These are phyloP conservation scores for Gortyna flavago DNA, from an alignment of 2,888 invertebrate genomes.

Conservation along the genomic window DNA sequence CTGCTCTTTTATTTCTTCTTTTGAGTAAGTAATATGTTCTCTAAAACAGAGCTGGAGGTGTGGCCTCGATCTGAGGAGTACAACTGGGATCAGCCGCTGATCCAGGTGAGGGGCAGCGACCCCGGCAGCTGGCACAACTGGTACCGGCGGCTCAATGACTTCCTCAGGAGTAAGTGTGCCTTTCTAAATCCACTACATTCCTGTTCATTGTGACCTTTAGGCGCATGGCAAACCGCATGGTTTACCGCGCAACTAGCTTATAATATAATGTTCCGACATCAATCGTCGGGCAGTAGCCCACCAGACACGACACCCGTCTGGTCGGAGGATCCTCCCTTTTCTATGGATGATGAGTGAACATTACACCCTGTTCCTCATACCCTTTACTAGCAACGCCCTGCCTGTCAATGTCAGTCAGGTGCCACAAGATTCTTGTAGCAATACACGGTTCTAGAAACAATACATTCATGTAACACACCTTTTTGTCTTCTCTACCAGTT, in stretches of 20 bases:
- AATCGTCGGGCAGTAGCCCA: too few relatives aligned
- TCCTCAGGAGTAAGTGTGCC: slow-evolving; percentile 78
- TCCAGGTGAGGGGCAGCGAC: slow-evolving; percentile 81
- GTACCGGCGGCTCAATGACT: slow-evolving; percentile 83
- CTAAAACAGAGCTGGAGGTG: slow-evolving; percentile 80
- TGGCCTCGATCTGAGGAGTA: slow-evolving; percentile 85
- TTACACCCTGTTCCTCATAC: too few relatives aligned
- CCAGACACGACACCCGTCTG: too few relatives aligned
- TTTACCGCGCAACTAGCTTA: too few relatives aligned
- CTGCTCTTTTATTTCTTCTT: neutral
- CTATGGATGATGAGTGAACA: too few relatives aligned
- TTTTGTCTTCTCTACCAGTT: slow-evolving; percentile 64
- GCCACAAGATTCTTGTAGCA: neutral
- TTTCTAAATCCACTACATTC: neutral
- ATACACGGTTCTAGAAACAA: neutral
- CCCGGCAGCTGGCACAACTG: slow-evolving; percentile 87
- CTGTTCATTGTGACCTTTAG: neutral
- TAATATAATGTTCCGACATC: too few relatives aligned
- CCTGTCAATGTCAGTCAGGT: too few relatives aligned
- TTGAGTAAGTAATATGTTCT: neutral
- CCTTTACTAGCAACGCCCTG: neutral
- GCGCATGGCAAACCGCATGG: too few relatives aligned
- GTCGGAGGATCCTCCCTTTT: too few relatives aligned
- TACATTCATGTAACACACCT: neutral
- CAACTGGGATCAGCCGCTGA: slow-evolving; percentile 83